A percentile compares a stretch with the other conserved stretches of the same genome.
Conservation (phyloP, 2,888 invertebrate species). For the Drosophila nr. perissopoda region DNA sequence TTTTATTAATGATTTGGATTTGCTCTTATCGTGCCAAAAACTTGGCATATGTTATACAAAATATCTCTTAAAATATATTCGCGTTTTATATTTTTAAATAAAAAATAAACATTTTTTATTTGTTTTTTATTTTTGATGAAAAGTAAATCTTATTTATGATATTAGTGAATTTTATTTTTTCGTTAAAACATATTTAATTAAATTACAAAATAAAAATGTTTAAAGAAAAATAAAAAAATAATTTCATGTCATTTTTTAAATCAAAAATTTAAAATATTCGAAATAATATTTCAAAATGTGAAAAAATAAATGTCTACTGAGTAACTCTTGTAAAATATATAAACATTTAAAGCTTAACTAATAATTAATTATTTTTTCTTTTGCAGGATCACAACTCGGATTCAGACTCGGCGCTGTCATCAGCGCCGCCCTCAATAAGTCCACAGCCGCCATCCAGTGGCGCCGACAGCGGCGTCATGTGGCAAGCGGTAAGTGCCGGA, state of each 20-base stretch:
- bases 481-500: constrained; percentile 83
- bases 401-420: constrained; percentile 89
- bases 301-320: background rate
- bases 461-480: constrained; percentile 83
- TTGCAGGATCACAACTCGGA: constrained; percentile 85
- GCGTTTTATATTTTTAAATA: background rate
- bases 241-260: no score
- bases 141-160: background rate
- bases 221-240: no score
- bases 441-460: constrained; percentile 87
- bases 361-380: background rate
- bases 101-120: background rate
- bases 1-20: no score
- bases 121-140: background rate
- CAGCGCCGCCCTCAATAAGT: constrained; percentile 89
- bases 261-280: background rate
- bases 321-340: background rate
- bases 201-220: no score
- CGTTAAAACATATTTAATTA: no score
- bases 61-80: no score
- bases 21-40: no score
- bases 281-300: background rate
- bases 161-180: background rate
- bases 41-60: no score
- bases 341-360: background rate